phyloP scores from a whole-genome alignment of 2,888 invertebrate species.

The Nebria salina region DNA sequence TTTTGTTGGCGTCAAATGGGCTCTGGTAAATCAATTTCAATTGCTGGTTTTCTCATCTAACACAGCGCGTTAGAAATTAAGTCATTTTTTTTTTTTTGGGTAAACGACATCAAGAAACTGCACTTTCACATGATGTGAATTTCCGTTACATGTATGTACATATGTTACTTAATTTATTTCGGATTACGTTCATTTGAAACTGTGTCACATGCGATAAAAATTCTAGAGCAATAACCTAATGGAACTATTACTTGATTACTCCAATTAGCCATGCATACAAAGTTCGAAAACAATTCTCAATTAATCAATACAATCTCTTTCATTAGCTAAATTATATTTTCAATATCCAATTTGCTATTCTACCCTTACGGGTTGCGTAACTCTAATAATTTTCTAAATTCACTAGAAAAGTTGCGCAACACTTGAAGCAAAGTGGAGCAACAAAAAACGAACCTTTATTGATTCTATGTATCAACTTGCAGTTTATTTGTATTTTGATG shows the following conservation, averaged over 20 bases:
- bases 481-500: not conserved
- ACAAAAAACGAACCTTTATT: too few species aligned
- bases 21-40: not conserved
- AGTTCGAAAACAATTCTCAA: too few species aligned
- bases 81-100: not conserved
- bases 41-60: not conserved
- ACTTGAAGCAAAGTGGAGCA: too few species aligned
- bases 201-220: conserved; percentile 1
- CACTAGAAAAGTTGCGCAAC: too few species aligned
- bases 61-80: not conserved
- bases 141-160: not conserved
- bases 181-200: not conserved
- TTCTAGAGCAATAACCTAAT: not conserved
- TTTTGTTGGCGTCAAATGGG: not conserved
- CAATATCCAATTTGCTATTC: too few species aligned
- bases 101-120: not conserved
- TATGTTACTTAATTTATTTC: not conserved
- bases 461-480: too few species aligned
- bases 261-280: not conserved
- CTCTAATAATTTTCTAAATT: too few species aligned
- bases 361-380: too few species aligned
- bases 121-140: not conserved
- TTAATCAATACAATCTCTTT: too few species aligned
- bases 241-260: not conserved
- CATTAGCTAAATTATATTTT: too few species aligned